Percentiles rank a stretch among this genome's conserved stretches.
Conservation (phyloP, 2,113 vertebrate species). For the Alexandromys fortis region DNA sequence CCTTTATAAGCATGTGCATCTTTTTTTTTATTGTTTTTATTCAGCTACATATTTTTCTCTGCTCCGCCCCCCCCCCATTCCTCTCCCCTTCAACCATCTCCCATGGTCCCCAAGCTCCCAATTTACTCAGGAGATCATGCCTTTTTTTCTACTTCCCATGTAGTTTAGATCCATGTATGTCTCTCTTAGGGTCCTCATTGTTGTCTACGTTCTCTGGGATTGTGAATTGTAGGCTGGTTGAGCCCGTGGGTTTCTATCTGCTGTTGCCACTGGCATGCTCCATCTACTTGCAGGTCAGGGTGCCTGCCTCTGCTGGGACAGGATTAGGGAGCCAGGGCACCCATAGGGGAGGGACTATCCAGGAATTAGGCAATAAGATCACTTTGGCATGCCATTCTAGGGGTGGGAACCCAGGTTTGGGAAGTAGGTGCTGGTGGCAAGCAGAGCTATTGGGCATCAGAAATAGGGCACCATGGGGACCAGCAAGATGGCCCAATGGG, state of each 20-base stretch:
- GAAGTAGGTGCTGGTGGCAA: not conserved
- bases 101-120: no score
- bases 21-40: no score
- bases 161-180: no score
- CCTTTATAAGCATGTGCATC: conserved; percentile 88
- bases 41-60: no score
- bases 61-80: no score
- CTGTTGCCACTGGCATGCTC: conserved; percentile 93
- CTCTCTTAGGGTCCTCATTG: no score
- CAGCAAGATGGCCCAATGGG: not conserved
- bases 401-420: not conserved
- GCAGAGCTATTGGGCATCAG: not conserved
- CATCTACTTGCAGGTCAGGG: conserved; percentile 94
- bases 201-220: no score
- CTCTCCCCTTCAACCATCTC: no score
- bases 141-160: no score
- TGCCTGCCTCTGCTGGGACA: not conserved
- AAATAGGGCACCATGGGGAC: not conserved
- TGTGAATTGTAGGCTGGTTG: no score
- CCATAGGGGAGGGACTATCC: not conserved
- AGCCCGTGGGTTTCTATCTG: conserved; percentile 92
- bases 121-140: no score
- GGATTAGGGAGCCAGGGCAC: not conserved
- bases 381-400: not conserved
- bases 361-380: no score